Base-by-base conservation (phyloP, 64 coral and sea anemone genomes). In the Pocillopora damicornis region DNA sequence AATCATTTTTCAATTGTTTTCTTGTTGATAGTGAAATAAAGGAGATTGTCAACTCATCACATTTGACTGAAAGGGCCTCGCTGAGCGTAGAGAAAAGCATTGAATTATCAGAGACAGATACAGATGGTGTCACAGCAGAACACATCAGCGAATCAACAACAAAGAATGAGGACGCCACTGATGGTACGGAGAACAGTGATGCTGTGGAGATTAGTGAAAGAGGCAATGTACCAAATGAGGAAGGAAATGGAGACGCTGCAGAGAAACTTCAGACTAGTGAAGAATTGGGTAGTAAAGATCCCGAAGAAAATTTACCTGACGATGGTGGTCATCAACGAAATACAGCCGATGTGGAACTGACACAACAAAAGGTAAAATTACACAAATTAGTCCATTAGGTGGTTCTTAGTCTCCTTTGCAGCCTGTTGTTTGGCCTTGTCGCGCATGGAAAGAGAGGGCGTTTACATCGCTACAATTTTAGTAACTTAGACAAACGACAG, bases 11-110 rank as follows among this genome's bases (percentile, higher is more conserved):
- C 7, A 51, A 9, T 81, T 2, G 23, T 1, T 58, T 68, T 83
- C 5, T 58, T 26, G 18, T 85, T 73, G 17, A 15, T 38, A 85
- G 81, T 73, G 81, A 85, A 85, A 57, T 66, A n/a, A 72, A 58
- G 37, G 81, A 85, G 1, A 66, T 85, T 7, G 81, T 65, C 57
- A 58, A 85, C 61, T 69, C 65, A 20, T 72, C 81, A 26, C 38
- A 72, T 10, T 36, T 38, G 16, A 72, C 37, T 72, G 81, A 72
- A 72, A 56, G 9, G 13, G 64, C 11, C 13, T 72, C 64, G 0
- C 4, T 2, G 57, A 85, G 81, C 65, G 20, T 15, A n/a, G 20
- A 30, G 15, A 63, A 85, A 85, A 85, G 58, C 64, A 85, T 35
- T 45, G 36, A 22, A 4, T 67, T 83, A 22, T 17, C 25, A 22